A percentile compares a stretch with the other conserved stretches of the same genome.
Evolutionary conservation across 92 coral and sea anemone genomes (phyloP).

Genomic region (Hydrozoanthus gracilis): DNA sequence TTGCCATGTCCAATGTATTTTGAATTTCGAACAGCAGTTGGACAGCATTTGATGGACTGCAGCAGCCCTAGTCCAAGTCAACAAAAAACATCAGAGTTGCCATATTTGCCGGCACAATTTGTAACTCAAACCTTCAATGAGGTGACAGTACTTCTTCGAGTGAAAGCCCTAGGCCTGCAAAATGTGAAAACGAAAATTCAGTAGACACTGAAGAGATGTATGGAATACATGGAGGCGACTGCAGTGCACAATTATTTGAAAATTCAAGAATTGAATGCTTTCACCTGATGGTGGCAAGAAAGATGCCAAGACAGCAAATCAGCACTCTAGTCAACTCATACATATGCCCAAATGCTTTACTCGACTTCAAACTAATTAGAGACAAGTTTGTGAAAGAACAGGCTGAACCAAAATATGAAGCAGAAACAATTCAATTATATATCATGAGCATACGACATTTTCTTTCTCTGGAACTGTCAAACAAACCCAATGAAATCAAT

Average conservation of each 20-base stretch:
- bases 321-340: constrained; percentile 61
- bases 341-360: constrained; percentile 44
- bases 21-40: neutral
- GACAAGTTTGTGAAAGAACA: constrained; percentile 55
- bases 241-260: neutral
- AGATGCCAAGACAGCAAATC: constrained; percentile 64
- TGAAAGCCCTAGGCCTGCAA: neutral
- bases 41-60: neutral
- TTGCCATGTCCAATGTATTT: too few relatives aligned
- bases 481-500: constrained; percentile 60
- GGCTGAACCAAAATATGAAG: constrained; percentile 53
- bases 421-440: constrained; percentile 70
- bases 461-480: constrained; percentile 59
- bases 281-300: constrained; percentile 79
- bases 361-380: constrained; percentile 60
- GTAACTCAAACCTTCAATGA: neutral
- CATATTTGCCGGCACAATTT: neutral
- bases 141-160: neutral
- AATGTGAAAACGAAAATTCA: neutral
- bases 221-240: constrained; percentile 5
- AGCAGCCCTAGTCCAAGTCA: constrained; percentile 24
- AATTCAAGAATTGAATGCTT: constrained; percentile 52
- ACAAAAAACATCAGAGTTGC: neutral
- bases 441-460: constrained; percentile 77
- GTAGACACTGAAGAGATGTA: constrained; percentile 1